phyloP scores from a whole-genome alignment of 1,140 invertebrate genomes.

The Drosophila bocki region DNA sequence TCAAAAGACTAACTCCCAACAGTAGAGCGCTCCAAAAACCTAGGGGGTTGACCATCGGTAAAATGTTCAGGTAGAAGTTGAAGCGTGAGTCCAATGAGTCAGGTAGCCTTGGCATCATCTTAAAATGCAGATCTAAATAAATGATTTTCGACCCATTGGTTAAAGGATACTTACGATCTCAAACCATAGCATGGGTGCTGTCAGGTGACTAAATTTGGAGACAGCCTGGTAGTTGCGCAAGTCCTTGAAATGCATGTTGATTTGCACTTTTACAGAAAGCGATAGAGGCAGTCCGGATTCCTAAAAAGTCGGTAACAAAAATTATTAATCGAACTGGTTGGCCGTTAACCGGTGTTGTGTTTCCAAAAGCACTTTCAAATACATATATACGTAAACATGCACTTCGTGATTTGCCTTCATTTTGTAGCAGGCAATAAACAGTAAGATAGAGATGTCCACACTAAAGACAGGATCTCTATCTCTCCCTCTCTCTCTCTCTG shows the following conservation, averaged over 20 bases:
- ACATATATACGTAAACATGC: too few species aligned
- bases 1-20: conserved; percentile 86
- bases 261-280: conserved; percentile 91
- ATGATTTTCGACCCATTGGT: too few species aligned
- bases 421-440: too few species aligned
- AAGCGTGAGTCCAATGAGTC: conserved; percentile 88
- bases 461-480: too few species aligned
- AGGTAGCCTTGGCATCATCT: conserved; percentile 90
- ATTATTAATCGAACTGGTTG: not conserved
- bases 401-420: too few species aligned
- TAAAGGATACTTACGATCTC: conserved; percentile 90
- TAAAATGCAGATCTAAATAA: conserved; percentile 23
- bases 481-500: too few species aligned
- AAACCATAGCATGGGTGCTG: conserved; percentile 92
- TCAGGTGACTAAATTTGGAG: conserved; percentile 88
- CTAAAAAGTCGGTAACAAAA: conserved; percentile 75
- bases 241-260: conserved; percentile 92
- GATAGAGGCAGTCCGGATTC: conserved; percentile 91
- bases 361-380: too few species aligned
- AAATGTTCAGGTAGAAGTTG: conserved; percentile 89
- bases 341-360: too few species aligned
- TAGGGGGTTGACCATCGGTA: conserved; percentile 87
- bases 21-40: conserved; percentile 88
- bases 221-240: conserved; percentile 87
- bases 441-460: too few species aligned